A percentile compares a stretch with the other conserved stretches of the same genome.
Conservation (phyloP, 2,888 invertebrate species). For the Dyspetes luteomarginatus region DNA sequence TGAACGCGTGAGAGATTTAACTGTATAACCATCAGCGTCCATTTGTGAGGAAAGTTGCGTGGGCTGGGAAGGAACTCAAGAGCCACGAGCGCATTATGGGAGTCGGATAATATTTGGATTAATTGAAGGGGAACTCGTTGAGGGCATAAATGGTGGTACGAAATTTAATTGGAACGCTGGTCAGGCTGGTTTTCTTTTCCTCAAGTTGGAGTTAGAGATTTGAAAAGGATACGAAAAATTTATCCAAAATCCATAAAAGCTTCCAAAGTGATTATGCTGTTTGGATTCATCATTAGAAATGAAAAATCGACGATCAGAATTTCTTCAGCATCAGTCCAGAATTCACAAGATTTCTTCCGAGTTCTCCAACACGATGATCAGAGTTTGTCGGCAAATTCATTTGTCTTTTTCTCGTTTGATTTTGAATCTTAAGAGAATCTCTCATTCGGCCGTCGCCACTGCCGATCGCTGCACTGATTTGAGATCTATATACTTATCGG, state of each 20-base stretch:
- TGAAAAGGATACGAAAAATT: no score
- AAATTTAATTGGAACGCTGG: background rate
- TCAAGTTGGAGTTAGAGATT: no score
- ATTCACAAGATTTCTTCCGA: constrained; percentile 9
- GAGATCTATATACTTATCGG: constrained; percentile 78
- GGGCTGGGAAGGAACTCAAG: background rate
- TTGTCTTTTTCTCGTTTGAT: constrained; percentile 31
- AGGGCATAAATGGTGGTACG: background rate
- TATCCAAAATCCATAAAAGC: no score
- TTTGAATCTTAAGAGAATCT: constrained; percentile 5
- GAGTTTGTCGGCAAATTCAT: constrained; percentile 25
- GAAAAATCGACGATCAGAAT: constrained; percentile 2
- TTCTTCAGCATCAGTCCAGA: constrained; percentile 18
- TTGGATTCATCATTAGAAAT: background rate
- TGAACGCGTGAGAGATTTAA: constrained; percentile 8
- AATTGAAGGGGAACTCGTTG: background rate
- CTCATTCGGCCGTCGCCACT: constrained; percentile 60
- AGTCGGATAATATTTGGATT: background rate
- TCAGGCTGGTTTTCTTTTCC: no score
- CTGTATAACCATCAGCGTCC: background rate
- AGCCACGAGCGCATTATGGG: background rate
- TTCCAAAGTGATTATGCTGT: no score
- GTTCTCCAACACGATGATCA: constrained; percentile 1
- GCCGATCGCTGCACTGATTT: constrained; percentile 68
- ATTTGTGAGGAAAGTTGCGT: constrained; percentile 10